A percentile compares a stretch with the other conserved stretches of the same genome.
These are phyloP conservation scores for Phasianus colchicus DNA, from an alignment of 2,113 vertebrate species.

Conservation along the genomic window DNA sequence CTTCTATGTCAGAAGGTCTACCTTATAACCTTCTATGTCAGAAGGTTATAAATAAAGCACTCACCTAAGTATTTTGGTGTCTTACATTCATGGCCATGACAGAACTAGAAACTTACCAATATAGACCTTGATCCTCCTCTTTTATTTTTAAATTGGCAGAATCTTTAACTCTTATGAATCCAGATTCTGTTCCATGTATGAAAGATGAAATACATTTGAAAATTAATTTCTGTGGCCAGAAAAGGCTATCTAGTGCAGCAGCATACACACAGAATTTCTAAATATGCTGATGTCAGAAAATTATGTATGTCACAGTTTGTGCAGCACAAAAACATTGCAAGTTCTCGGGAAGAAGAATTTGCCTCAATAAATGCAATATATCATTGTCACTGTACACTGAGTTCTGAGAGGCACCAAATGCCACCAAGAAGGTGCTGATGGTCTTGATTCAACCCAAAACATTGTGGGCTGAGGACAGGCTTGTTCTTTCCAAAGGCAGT, in stretches of 20 bases:
- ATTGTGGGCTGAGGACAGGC: not conserved
- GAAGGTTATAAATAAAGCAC: not conserved
- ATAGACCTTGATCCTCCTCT: rapidly evolving
- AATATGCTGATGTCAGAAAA: not conserved
- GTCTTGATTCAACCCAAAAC: not conserved
- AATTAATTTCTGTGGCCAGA: not conserved
- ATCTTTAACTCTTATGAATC: not conserved
- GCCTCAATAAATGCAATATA: not conserved
- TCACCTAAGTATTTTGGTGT: not conserved
- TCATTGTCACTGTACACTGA: not conserved
- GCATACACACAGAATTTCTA: not conserved
- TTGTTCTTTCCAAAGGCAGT: not conserved
- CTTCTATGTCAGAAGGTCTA: not conserved
- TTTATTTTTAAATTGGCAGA: not conserved
- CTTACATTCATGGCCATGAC: not conserved
- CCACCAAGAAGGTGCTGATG: not conserved
- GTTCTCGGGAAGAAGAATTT: conserved; percentile 5
- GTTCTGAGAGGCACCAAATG: not conserved
- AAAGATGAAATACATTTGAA: not conserved
- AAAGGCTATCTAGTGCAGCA: not conserved
- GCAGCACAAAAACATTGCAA: not conserved
- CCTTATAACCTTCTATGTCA: not conserved
- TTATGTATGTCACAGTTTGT: not conserved
- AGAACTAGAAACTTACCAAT: not conserved
- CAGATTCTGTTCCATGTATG: not conserved